Base-by-base conservation (phyloP, 2,797 vertebrate species). In the Percopsis omiscomaycus region DNA sequence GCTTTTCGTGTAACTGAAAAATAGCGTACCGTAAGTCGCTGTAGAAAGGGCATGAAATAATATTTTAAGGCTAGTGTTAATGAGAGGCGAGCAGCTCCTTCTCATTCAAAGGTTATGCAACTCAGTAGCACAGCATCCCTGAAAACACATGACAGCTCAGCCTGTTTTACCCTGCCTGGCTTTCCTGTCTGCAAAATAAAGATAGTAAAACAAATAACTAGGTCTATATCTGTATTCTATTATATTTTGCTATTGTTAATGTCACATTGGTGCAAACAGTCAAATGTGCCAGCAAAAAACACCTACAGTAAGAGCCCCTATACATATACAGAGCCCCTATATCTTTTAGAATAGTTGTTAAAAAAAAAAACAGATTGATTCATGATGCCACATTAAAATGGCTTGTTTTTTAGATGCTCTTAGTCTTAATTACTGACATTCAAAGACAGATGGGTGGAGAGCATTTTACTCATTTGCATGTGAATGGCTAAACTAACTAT, bases 61-160 rank as follows among this genome's bases (percentile, higher is more conserved):
- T 27, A 29, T 55, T 0, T 16, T 59, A 16, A 27, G 30, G 4
- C 27, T 57, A 8, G 4, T 2, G 0, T 55, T 32, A 15, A 64
- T 6, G 27, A 14, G 27, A 14, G 59, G 65, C 65, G 12, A 5
- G 48, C 60, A 45, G 61, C 4, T 10, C 37, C 64, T 61, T 77
- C 60, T 66, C 61, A 75, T 45, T n/a, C 47, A 13, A 48, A n/a
- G 53, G 47, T 77, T 73, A 71, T 63, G 71, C 37, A 83, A 61
- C 11, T 37, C 52, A 29, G 27, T 54, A 71, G 29, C 54, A 13
- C 53, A 75, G 51, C 59, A 55, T 68, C 59, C 1, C 6, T 55
- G 22, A 12, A 66, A 53, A 68, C 62, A 62, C 2, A n/a, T 29
- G 28, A 61, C 55, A 61, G 50, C 3, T 45, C 49, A 53, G 44